Base-by-base conservation (phyloP, 2,797 vertebrate genomes). In the Hypotaenidia okinawae region DNA sequence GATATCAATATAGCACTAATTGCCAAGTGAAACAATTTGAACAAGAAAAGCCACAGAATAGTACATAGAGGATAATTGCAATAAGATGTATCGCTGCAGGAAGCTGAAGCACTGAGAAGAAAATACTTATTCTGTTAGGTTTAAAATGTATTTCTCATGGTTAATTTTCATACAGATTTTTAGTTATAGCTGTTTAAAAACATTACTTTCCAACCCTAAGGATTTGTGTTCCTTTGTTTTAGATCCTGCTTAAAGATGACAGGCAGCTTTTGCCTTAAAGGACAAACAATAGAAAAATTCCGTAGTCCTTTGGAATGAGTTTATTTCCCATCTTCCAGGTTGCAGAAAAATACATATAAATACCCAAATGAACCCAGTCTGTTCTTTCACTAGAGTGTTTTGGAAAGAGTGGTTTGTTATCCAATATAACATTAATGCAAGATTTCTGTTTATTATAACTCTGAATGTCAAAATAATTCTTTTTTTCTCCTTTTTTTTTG, bases 201-300 rank as follows among this genome's bases (percentile, higher is more conserved):
- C 22, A 35, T 6, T 6, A 5, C 3, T 77, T 89, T 91, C 30
- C 16, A 91, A 6, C 52, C 30, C 14, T 67, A 80, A 77, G 39
- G 39, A 37, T 92, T 87, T 84, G 6, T 1, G 0, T 87, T 83
- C 30, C 30, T 80, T 91, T 82, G 11, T 28, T 80, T 84, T 77
- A 66, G 30, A 39, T 84, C n/a, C 24, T 47, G 15, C 51, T 83
- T 9, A 35, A 88, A 61, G 37, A 55, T 80, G 76, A 82, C 35
- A 79, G 72, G 37, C 33, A 89, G 16, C 21, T 94, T 85, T 92
- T 96, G 33, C 58, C 68, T 85, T 87, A 39, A 78, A 75, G 55
- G 51, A 45, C 25, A 82, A 58, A 77, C 15, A 76, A 3, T 4
- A 55, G 19, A 77, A 80, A 93, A 75, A 66, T 66, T 84, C n/a